phyloP scores from a whole-genome alignment of 2,113 vertebrate genomes.

The Pygoscelis adeliae region DNA sequence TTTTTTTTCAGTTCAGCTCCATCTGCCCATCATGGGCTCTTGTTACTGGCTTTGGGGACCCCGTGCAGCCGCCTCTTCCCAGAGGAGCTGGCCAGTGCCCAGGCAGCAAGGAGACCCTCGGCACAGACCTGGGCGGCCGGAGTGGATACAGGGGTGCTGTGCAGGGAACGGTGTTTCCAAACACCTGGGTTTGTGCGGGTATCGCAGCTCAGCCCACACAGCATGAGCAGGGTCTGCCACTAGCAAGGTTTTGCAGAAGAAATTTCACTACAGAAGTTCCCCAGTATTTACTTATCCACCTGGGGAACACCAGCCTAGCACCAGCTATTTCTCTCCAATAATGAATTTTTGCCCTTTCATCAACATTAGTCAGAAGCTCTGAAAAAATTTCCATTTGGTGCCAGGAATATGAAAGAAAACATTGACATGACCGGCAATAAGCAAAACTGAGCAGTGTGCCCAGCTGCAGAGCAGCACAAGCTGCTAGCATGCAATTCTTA shows the following conservation, averaged over 20 bases:
- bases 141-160: neutral
- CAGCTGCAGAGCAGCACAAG: neutral
- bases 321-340: neutral
- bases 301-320: neutral
- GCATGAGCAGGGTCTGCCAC: accelerated
- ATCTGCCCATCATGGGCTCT: accelerated
- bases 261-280: neutral
- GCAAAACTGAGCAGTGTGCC: neutral
- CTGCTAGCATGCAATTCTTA: neutral
- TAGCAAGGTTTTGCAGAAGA: neutral
- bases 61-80: accelerated
- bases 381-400: neutral
- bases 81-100: neutral
- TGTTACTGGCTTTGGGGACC: accelerated
- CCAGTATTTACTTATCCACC: neutral
- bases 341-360: conserved; percentile 28
- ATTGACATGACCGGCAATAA: neutral
- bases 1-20: neutral
- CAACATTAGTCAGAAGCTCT: conserved; percentile 3
- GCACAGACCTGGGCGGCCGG: neutral
- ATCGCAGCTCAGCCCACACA: neutral
- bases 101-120: neutral
- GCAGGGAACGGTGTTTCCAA: accelerated
- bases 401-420: neutral
- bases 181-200: accelerated